Evolutionary conservation across 2,888 invertebrate species (phyloP).

Genomic region (Phyllotreta cruciferae): DNA sequence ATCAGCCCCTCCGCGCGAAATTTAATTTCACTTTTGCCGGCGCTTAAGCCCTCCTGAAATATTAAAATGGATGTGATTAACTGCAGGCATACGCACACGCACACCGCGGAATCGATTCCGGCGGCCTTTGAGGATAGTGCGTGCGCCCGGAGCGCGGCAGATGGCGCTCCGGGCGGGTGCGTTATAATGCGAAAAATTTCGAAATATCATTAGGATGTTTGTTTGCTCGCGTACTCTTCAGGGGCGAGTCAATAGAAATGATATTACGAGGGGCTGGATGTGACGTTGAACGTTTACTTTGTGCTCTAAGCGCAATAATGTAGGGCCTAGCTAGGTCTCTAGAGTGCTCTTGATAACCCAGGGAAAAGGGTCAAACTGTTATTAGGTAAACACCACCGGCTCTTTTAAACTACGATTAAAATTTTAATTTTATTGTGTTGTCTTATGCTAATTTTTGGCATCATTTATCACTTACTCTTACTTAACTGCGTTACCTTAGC

Average conservation of each 20-base stretch:
- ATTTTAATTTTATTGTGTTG: no score
- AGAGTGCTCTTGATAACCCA: slow-evolving; percentile 6
- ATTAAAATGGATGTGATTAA: slow-evolving; percentile 29
- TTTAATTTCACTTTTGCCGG: slow-evolving; percentile 27
- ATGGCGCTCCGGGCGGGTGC: neutral
- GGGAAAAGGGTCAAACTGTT: slow-evolving; percentile 8
- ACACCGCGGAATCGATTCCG: slow-evolving; percentile 17
- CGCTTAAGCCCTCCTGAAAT: slow-evolving; percentile 17
- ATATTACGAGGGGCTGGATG: slow-evolving; percentile 9
- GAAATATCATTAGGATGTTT: no score
- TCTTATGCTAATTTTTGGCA: neutral
- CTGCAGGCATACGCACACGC: slow-evolving; percentile 20
- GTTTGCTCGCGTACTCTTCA: no score
- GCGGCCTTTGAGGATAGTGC: no score
- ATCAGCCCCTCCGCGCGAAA: slow-evolving; percentile 15
- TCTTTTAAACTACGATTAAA: no score
- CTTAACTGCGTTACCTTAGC: no score
- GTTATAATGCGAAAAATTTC: no score
- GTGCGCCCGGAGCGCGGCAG: neutral
- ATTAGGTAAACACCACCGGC: neutral
- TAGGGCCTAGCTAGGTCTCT: slow-evolving; percentile 11
- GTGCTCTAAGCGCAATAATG: slow-evolving; percentile 18
- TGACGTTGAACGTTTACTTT: slow-evolving; percentile 15
- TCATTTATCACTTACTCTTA: no score
- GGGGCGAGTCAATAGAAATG: slow-evolving; percentile 1